These are phyloP conservation scores for Mus caroli DNA, from an alignment of 2,797 vertebrate species.

Conservation along the genomic window DNA sequence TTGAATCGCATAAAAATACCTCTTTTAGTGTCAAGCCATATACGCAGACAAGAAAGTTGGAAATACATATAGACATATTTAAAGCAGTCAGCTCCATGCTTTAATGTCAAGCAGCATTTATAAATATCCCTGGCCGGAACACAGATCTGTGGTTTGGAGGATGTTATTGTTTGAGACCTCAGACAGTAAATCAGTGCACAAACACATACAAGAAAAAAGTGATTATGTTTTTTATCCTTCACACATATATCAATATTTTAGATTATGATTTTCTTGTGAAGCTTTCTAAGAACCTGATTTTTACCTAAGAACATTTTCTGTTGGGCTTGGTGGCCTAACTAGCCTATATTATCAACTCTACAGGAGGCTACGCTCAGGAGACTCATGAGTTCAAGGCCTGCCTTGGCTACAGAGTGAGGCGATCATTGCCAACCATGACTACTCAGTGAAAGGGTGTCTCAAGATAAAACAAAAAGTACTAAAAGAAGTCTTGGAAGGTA, in stretches of 20 bases:
- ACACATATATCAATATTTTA: background rate
- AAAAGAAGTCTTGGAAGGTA: background rate
- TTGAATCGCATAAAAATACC: constrained; percentile 56
- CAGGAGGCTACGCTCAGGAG: background rate
- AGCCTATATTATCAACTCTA: background rate
- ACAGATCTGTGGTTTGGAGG: background rate
- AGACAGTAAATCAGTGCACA: background rate
- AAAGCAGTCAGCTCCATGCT: constrained; percentile 26
- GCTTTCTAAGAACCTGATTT: background rate
- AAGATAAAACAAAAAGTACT: background rate
- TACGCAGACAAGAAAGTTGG: constrained; percentile 35
- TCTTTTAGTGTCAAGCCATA: constrained; percentile 59
- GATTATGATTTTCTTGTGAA: constrained; percentile 55
- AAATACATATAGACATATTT: constrained; percentile 64
- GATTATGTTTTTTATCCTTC: constrained; percentile 9
- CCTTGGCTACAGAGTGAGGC: background rate
- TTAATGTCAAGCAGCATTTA: constrained; percentile 54
- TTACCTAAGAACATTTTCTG: background rate
- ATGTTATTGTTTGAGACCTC: background rate
- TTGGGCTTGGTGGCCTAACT: background rate
- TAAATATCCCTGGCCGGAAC: constrained; percentile 36
- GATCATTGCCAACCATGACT: background rate
- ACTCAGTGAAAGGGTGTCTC: background rate
- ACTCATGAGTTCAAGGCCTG: background rate
- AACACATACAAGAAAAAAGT: background rate